Percentiles rank a stretch among this genome's conserved stretches.
Conservation (phyloP, 2,797 vertebrate species). For the Halcyon chelicuti region DNA sequence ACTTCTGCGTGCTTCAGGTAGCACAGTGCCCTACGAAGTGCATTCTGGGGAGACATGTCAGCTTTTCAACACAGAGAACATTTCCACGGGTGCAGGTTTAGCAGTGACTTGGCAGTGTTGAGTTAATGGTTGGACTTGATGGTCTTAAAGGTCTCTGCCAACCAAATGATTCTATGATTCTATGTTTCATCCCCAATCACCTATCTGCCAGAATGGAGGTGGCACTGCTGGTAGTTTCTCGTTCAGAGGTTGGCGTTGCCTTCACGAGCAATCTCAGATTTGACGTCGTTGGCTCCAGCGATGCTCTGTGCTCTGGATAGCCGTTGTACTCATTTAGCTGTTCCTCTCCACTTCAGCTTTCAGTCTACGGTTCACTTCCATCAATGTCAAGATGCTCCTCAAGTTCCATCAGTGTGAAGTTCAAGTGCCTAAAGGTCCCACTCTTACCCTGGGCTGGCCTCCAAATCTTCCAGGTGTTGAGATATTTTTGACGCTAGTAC, state of each 20-base stretch:
- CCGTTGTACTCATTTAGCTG: neutral
- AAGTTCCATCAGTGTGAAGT: slow-evolving; percentile 31
- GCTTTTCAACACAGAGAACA: neutral
- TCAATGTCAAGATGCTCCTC: slow-evolving; percentile 38
- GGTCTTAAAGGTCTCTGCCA: neutral
- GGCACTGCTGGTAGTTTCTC: neutral
- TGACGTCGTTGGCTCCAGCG: neutral
- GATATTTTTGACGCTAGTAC: neutral
- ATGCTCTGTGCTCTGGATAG: neutral
- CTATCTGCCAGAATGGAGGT: neutral
- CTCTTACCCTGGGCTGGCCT: slow-evolving; percentile 2
- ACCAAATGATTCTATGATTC: neutral
- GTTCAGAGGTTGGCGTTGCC: neutral
- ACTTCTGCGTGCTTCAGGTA: neutral
- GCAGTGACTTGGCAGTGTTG: neutral
- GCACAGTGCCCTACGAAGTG: fast-evolving
- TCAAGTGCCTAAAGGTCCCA: slow-evolving; percentile 21
- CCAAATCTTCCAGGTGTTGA: slow-evolving; percentile 24
- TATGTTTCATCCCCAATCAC: neutral
- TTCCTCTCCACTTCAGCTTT: slow-evolving; percentile 10
- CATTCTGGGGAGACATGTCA: neutral
- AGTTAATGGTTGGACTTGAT: neutral
- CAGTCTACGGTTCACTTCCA: slow-evolving; percentile 6
- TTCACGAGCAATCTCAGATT: neutral
- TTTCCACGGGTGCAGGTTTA: neutral